Conservation (phyloP, 2,797 vertebrate genomes). For the Cottoperca gobio region DNA sequence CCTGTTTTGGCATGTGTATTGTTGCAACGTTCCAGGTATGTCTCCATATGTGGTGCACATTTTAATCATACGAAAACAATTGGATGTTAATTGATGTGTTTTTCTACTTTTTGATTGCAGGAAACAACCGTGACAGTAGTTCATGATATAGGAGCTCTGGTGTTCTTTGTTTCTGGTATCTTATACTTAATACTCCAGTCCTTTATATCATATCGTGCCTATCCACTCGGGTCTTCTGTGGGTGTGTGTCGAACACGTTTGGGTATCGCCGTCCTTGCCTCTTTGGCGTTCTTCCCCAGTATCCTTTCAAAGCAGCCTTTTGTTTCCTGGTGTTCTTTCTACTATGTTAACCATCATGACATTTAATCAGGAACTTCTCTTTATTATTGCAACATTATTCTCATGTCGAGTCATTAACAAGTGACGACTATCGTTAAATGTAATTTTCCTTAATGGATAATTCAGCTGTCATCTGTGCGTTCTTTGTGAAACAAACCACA, state of each 20-base stretch:
- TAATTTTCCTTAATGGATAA: conserved; percentile 44
- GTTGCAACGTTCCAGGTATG: conserved; percentile 96
- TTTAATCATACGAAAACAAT: background rate
- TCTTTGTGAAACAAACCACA: conserved; percentile 77
- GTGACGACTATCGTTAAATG: background rate
- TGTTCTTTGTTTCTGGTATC: conserved; percentile 89
- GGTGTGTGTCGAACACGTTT: conserved; percentile 76
- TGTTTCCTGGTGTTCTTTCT: too few relatives aligned
- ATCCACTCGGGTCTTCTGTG: conserved; percentile 83
- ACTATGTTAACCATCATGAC: background rate
- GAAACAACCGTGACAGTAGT: conserved; percentile 84
- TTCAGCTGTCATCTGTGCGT: conserved; percentile 87
- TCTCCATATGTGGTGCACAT: background rate
- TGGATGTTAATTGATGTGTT: accelerated
- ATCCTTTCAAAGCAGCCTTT: conserved; percentile 87
- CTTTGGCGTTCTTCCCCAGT: conserved; percentile 88
- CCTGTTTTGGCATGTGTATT: conserved; percentile 92
- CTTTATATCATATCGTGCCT: conserved; percentile 83
- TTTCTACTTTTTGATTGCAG: conserved; percentile 73
- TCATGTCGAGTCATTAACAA: background rate
- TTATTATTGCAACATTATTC: background rate
- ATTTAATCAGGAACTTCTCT: background rate
- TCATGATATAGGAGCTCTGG: conserved; percentile 90
- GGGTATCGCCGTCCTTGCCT: conserved; percentile 81
- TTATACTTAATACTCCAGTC: conserved; percentile 88